Evolutionary conservation across 2,888 invertebrate genomes (phyloP).

Genomic region (Altica lythri): DNA sequence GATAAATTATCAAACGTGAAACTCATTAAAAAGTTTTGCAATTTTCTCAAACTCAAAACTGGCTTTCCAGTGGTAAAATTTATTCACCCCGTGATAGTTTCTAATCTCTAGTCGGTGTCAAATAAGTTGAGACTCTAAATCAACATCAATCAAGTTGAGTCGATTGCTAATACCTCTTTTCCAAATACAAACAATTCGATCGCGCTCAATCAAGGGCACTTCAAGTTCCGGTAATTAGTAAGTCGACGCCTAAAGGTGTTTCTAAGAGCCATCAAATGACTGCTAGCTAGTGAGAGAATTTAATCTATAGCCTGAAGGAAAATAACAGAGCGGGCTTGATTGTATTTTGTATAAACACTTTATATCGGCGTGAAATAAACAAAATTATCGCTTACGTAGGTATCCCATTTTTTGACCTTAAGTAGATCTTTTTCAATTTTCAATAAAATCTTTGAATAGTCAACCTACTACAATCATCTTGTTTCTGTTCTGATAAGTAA

Average conservation of each 20-base stretch:
- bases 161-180: constrained; percentile 11
- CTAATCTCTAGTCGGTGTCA: constrained; percentile 21
- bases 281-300: neutral
- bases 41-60: neutral
- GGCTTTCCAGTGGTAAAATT: constrained; percentile 4
- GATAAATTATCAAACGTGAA: too few relatives aligned
- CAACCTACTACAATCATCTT: too few relatives aligned
- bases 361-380: neutral
- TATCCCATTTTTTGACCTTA: too few relatives aligned
- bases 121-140: constrained; percentile 20
- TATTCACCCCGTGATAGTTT: constrained; percentile 14
- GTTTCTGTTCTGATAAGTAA: too few relatives aligned
- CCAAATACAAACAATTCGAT: constrained; percentile 22
- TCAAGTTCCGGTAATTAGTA: constrained; percentile 22
- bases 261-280: constrained; percentile 7
- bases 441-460: neutral
- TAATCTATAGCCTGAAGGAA: too few relatives aligned
- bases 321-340: too few relatives aligned
- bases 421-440: neutral
- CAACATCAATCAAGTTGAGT: constrained; percentile 18
- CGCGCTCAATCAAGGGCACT: constrained; percentile 19
- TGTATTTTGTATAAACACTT: too few relatives aligned
- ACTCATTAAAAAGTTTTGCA: neutral
- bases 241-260: constrained; percentile 17
- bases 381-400: neutral